phyloP scores from a whole-genome alignment of 30 jellyfish, hydroid and myxozoan species.

The Cassiopea andromeda region DNA sequence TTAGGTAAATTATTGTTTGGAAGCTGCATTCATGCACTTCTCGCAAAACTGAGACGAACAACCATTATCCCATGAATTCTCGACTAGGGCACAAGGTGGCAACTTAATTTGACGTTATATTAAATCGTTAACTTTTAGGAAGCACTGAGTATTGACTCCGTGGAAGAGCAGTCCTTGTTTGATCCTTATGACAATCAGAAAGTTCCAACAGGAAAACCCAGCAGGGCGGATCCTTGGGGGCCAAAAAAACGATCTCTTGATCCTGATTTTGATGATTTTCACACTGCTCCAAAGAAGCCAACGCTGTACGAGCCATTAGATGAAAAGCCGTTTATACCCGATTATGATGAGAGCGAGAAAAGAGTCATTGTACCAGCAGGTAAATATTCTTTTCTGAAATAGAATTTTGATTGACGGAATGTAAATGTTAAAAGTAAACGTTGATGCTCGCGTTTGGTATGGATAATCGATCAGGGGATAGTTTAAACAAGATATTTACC shows the following conservation, averaged over 20 bases:
- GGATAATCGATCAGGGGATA: neutral
- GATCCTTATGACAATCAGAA: conserved; percentile 98
- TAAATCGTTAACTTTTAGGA: conserved; percentile 59
- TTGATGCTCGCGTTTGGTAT: neutral
- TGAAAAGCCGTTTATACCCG: conserved; percentile 78
- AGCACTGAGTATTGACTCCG: conserved; percentile 92
- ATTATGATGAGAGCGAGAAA: conserved; percentile 77
- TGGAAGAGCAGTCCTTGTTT: conserved; percentile 93
- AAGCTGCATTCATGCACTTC: too few relatives aligned
- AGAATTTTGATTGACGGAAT: conserved; percentile 3
- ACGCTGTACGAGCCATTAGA: conserved; percentile 74
- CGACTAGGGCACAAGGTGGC: too few relatives aligned
- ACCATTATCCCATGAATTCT: too few relatives aligned
- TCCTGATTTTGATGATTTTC: conserved; percentile 95
- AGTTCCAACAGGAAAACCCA: conserved; percentile 94
- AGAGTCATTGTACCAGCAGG: conserved; percentile 99
- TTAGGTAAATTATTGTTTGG: too few relatives aligned
- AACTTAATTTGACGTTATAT: too few relatives aligned
- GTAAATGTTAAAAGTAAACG: conserved; percentile 15
- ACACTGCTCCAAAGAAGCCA: conserved; percentile 95
- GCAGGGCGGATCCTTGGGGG: conserved; percentile 86
- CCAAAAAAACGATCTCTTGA: conserved; percentile 86
- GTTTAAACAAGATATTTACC: too few relatives aligned
- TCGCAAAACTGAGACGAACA: too few relatives aligned
- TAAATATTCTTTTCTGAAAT: conserved; percentile 30